A percentile compares a stretch with the other conserved stretches of the same genome.
Conservation (phyloP, 2,888 invertebrate genomes). For the Drosophila atripex region DNA sequence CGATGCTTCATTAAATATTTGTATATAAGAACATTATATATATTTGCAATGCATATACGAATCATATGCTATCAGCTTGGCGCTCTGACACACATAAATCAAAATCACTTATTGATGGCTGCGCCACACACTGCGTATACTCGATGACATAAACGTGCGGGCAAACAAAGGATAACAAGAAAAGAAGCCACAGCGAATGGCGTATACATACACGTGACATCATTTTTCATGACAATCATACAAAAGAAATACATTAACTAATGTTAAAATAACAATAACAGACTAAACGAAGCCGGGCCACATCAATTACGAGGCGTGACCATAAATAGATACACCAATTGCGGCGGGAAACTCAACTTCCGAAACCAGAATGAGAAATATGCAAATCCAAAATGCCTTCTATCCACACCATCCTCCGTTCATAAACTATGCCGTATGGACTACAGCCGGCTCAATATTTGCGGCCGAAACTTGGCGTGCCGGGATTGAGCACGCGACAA, state of each 20-base stretch:
- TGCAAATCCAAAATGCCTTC: conserved; percentile 40
- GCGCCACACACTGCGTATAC: conserved; percentile 49
- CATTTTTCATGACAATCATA: conserved; percentile 48
- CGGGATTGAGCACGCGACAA: conserved; percentile 83
- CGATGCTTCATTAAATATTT: conserved; percentile 46
- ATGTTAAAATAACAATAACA: conserved; percentile 19
- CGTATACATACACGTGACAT: conserved; percentile 57
- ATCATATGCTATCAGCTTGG: conserved; percentile 30
- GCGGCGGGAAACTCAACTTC: conserved; percentile 20
- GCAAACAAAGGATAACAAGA: conserved; percentile 17
- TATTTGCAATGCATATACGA: background rate
- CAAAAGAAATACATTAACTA: conserved; percentile 47
- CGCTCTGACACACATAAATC: conserved; percentile 42
- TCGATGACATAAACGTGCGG: conserved; percentile 47
- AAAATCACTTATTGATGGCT: conserved; percentile 61
- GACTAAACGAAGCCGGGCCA: conserved; percentile 26
- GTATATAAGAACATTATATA: conserved; percentile 2
- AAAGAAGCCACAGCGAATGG: conserved; percentile 1
- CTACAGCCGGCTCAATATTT: conserved; percentile 79
- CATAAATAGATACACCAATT: conserved; percentile 49
- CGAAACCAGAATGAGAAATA: conserved; percentile 22
- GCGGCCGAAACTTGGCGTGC: conserved; percentile 81
- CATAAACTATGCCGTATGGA: conserved; percentile 22
- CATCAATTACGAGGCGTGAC: conserved; percentile 64
- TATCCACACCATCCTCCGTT: background rate